Evolutionary conservation across 2,797 vertebrate species (phyloP).

Genomic region (Bovichtus diacanthus): DNA sequence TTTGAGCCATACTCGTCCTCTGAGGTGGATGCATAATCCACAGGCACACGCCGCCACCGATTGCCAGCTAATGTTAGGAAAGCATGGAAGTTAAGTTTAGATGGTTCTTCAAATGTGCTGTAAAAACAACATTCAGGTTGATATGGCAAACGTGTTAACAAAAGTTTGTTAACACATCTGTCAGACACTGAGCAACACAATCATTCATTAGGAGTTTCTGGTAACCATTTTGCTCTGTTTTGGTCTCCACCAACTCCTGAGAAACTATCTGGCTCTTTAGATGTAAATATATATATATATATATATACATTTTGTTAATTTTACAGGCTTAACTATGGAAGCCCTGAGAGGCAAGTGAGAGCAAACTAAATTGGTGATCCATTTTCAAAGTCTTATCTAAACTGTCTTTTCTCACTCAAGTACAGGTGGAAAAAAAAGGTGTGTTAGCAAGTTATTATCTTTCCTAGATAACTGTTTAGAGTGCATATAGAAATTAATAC

Average conservation of each 20-base stretch:
- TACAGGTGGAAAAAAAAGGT: no score
- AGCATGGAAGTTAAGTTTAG: background rate
- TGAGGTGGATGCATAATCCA: slow-evolving; percentile 97
- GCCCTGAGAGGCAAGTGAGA: no score
- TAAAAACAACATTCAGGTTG: background rate
- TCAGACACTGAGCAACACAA: background rate
- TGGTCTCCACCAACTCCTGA: background rate
- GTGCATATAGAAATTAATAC: no score
- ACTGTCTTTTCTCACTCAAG: no score
- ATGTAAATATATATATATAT: background rate
- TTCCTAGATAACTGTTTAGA: no score
- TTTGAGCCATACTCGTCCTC: slow-evolving; percentile 98
- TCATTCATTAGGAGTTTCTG: background rate
- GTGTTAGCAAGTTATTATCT: no score
- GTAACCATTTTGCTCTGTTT: background rate
- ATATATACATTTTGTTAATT: background rate
- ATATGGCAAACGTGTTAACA: background rate
- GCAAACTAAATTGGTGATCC: no score
- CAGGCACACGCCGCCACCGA: slow-evolving; percentile 94
- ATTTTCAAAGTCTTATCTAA: no score
- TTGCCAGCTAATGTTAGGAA: slow-evolving; percentile 84
- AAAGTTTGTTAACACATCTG: background rate
- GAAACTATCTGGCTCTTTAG: background rate
- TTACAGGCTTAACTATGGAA: no score
- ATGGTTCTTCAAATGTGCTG: background rate